Evolutionary conservation across 2,888 invertebrate genomes (phyloP), one percentile per base, ranked within the genome.

Genomic region (Malthinus flaveolus): DNA sequence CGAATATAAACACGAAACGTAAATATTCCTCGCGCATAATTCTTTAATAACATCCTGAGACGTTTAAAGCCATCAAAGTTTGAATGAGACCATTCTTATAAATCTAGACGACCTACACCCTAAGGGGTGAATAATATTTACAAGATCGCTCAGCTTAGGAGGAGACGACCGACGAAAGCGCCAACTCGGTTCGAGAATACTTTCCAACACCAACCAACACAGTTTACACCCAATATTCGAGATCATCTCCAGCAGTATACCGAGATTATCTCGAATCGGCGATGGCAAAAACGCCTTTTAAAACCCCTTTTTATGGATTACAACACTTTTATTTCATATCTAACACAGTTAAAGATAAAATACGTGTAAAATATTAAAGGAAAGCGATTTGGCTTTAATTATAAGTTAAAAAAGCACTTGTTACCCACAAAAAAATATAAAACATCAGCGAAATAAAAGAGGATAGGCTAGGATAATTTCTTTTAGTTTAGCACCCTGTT

Each of bases 81-180:
- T 53, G 58, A 58, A 53, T 32, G 58, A 42, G 49, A 51, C 49
- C 45, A 36, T 50, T 45, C 50, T 50, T 51, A 56, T 59, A 59
- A 56, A 59, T 59, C 59, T 52, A 31, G 51, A 50, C 59, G 60
- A 50, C 51, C 59, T 62, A 53, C 62, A 59, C 56, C 62, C 61
- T 45, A 48, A 50, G 64, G 68, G 66, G 68, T 67, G 68, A 69
- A 69, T n/a, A n/a, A n/a, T 68, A 68, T 67, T 68, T 67, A 69
- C 66, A 62, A 67, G 67, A 63, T 63, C 64, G 64, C 63, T 61
- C 33, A 53, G 59, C 52, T 66, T 66, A 68, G 23, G 23, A 23
- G 62, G 64, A 67, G 39, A 48, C 49, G 54, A 39, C 12, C 60
- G 55, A 62, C 62, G 53, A 63, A 61, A 56, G 49, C 54, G 56